These are phyloP conservation scores for Scortum barcoo DNA, from an alignment of 2,113 vertebrate species.

Conservation along the genomic window DNA sequence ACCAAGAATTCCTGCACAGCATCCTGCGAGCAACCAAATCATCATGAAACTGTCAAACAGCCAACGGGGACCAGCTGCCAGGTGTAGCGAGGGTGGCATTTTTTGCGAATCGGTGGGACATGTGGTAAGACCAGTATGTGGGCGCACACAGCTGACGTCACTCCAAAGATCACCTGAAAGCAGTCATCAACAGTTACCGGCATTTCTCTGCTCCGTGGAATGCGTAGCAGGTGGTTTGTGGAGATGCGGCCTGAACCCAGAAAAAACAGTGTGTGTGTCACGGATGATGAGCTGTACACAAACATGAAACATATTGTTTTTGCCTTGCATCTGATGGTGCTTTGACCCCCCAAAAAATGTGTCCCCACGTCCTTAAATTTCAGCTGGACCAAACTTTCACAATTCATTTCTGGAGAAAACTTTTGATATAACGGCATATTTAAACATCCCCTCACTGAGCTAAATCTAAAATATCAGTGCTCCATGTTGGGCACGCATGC, in stretches of 20 bases:
- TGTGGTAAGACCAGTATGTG: slow-evolving; percentile 25
- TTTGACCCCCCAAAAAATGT: neutral
- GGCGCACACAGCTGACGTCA: slow-evolving; percentile 14
- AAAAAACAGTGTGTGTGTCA: neutral
- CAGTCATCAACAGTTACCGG: slow-evolving; percentile 25
- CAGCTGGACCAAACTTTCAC: slow-evolving; percentile 8
- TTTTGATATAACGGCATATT: slow-evolving; percentile 44
- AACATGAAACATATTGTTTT: neutral
- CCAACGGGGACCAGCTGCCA: slow-evolving; percentile 49
- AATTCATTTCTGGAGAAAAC: slow-evolving; percentile 33
- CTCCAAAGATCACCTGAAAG: slow-evolving; percentile 45
- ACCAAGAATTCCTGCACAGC: slow-evolving; percentile 28
- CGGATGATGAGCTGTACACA: neutral
- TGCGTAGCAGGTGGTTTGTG: slow-evolving; percentile 1
- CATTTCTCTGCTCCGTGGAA: slow-evolving; percentile 6
- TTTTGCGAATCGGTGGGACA: slow-evolving; percentile 30
- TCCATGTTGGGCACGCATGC: slow-evolving; percentile 23
- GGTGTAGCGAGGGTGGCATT: slow-evolving; percentile 21
- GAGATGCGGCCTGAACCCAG: neutral
- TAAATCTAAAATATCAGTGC: slow-evolving; percentile 42
- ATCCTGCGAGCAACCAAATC: slow-evolving; percentile 30
- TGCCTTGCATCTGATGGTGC: neutral
- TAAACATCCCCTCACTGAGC: slow-evolving; percentile 33
- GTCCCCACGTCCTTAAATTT: neutral
- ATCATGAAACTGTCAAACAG: slow-evolving; percentile 35